Conservation (phyloP, 1,140 invertebrate species). For the Drosophila nikananu region DNA sequence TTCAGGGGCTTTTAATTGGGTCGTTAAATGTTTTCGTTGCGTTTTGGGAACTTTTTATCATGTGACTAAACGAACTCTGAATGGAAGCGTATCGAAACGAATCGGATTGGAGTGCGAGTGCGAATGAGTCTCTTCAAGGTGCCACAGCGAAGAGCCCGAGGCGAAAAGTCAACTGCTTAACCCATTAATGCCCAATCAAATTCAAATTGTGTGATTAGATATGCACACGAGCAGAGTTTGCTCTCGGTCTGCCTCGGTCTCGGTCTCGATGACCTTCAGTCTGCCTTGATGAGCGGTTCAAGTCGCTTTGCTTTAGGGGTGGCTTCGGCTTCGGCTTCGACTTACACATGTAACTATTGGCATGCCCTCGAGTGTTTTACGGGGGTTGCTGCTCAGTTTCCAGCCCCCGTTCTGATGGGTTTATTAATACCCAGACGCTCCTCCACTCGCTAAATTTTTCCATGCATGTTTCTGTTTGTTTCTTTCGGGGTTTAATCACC, state of each 20-base stretch:
- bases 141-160: slow-evolving; percentile 29
- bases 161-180: slow-evolving; percentile 71
- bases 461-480: slow-evolving; percentile 63
- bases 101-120: slow-evolving; percentile 14
- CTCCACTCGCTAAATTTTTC: slow-evolving; percentile 68
- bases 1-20: slow-evolving; percentile 78
- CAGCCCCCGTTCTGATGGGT: slow-evolving; percentile 70
- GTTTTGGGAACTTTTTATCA: slow-evolving; percentile 37
- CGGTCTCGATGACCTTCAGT: slow-evolving; percentile 63
- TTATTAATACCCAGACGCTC: slow-evolving; percentile 68
- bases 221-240: slow-evolving; percentile 47
- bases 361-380: slow-evolving; percentile 51
- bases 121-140: slow-evolving; percentile 63
- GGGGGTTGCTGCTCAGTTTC: slow-evolving; percentile 62
- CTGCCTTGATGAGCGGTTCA: slow-evolving; percentile 46
- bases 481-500: slow-evolving; percentile 66
- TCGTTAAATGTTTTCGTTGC: slow-evolving; percentile 73
- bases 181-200: slow-evolving; percentile 80
- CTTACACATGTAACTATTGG: slow-evolving; percentile 73
- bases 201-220: slow-evolving; percentile 72
- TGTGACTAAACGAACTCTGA: slow-evolving; percentile 53
- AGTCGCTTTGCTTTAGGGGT: slow-evolving; percentile 51
- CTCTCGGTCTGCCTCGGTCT: background rate
- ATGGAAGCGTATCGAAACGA: slow-evolving; percentile 24
- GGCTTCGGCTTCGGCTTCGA: slow-evolving; percentile 17